A percentile compares a stretch with the other conserved stretches of the same genome.
Evolutionary conservation across 2,888 invertebrate genomes (phyloP).

Genomic region (Drosophila picticornis): DNA sequence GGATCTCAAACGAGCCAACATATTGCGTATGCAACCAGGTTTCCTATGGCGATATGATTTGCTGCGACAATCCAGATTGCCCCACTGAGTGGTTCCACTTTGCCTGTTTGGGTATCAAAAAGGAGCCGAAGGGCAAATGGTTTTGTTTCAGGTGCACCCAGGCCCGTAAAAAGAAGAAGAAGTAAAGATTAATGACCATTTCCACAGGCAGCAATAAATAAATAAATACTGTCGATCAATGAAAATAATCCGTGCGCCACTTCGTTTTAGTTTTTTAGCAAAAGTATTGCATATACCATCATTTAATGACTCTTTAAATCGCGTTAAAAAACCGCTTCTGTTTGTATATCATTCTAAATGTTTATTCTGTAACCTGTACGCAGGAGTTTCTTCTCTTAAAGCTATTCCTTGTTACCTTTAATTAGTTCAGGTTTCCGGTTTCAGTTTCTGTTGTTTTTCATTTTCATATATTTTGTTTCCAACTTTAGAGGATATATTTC

Average conservation of each 20-base stretch:
- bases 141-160: conserved; percentile 96
- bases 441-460: not conserved
- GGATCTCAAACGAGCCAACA: conserved; percentile 99
- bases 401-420: not conserved
- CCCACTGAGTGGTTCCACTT: conserved; percentile 98
- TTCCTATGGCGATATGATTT: conserved; percentile 97
- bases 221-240: conserved; percentile 11
- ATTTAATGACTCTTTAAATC: not conserved
- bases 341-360: not conserved
- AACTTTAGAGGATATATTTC: not conserved
- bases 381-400: not conserved
- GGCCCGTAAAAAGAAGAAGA: conserved; percentile 91
- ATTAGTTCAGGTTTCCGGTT: not conserved
- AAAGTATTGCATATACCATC: conserved; percentile 8
- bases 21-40: conserved; percentile 99
- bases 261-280: conserved; percentile 18
- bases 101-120: conserved; percentile 93
- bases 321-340: not conserved
- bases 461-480: not conserved
- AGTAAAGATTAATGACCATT: conserved; percentile 82
- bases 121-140: conserved; percentile 96
- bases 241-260: conserved; percentile 38
- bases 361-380: not conserved
- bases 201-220: not conserved
- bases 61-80: conserved; percentile 94